These are phyloP conservation scores for Loxodonta africana DNA, from an alignment of 2,113 vertebrate genomes.

Conservation along the genomic window DNA sequence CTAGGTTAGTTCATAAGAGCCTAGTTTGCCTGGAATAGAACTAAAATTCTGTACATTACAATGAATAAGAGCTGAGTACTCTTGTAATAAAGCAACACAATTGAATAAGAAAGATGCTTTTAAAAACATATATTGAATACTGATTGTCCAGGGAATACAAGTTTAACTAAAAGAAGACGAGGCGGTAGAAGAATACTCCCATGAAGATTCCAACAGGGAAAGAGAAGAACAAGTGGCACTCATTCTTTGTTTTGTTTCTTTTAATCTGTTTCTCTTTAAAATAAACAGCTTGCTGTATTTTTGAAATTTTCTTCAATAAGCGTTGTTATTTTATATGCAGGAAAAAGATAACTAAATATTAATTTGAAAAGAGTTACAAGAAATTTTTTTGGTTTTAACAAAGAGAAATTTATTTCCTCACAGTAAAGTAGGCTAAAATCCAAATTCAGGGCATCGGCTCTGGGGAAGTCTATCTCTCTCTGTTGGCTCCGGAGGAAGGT, in stretches of 20 bases:
- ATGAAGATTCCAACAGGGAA: neutral
- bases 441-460: no score
- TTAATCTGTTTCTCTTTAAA: constrained; percentile 14
- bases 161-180: neutral
- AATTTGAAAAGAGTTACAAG: constrained; percentile 41
- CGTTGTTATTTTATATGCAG: neutral
- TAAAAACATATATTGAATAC: neutral
- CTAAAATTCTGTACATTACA: neutral
- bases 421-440: no score
- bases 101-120: constrained; percentile 34
- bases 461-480: no score
- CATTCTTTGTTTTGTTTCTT: neutral
- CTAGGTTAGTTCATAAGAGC: constrained; percentile 53
- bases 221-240: neutral
- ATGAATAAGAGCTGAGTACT: neutral
- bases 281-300: neutral
- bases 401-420: no score
- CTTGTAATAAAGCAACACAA: neutral
- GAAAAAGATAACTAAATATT: neutral
- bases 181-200: neutral
- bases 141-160: constrained; percentile 22
- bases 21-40: neutral
- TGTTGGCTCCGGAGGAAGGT: no score
- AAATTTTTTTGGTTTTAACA: neutral
- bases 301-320: constrained; percentile 39